Evolutionary conservation across 2,797 vertebrate species (phyloP), one percentile per base, ranked within the genome.

Genomic region (Dallia pectoralis): DNA sequence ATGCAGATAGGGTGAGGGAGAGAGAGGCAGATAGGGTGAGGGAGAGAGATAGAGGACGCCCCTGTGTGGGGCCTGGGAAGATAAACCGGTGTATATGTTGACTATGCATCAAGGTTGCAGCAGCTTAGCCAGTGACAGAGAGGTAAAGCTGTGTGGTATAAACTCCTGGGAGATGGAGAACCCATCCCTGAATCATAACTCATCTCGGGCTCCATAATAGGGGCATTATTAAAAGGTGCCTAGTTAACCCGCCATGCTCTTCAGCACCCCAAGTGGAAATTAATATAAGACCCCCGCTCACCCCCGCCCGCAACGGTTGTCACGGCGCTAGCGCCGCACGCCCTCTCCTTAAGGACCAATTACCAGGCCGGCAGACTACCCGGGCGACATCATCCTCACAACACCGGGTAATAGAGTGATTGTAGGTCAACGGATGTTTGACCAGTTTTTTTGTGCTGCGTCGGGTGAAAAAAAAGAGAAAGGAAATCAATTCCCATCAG

Each of bases 201-300:
- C 87, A 81, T 90, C 86, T 83, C 70, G 77, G 65, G 80, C 80
- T 85, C 83, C 81, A 82, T 90, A 90, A 90, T 89, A 71, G 84
- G 86, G 87, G 88, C 88, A 86, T 92, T 89, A 91, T 88, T 86
- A 90, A 90, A 87, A 91, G 86, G 81, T 79, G 84, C 82, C 86
- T 89, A 84, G 86, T 92, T 91, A 91, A 91, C 88, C 88, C 85
- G 80, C 77, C 77, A 73, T 80, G 81, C 83, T 87, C 82, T 87
- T 82, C 81, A 81, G 81, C 81, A 87, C 87, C 85, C 81, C 81
- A 81, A 88, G 85, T 90, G 86, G 85, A 88, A 89, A 89, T 87
- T 80, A 88, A 87, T 82, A 80, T 84, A 81, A 80, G 81, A 85
- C 84, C 67, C 77, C 82, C 67, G 77, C 80, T 76, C 15, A 19